Base-by-base conservation (phyloP, 2,113 vertebrate genomes). In the Poeciliopsis retropinna region DNA sequence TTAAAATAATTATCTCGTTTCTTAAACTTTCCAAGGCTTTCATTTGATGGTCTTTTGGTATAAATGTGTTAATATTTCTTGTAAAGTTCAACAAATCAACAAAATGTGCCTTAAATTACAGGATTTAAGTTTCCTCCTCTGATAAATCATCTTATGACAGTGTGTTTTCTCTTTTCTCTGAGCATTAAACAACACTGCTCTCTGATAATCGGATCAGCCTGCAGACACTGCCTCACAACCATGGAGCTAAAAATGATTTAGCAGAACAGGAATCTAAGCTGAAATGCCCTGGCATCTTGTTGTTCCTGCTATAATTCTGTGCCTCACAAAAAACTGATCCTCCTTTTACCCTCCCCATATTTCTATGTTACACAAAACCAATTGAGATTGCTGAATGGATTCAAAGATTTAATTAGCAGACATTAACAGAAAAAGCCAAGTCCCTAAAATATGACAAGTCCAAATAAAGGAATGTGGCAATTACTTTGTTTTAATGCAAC, bases 231-330 rank as follows among this genome's bases (percentile, higher is more conserved):
- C 54, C 81, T 63, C 65, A 47, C 75, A 74, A 80, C 66, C 85
- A 74, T 74, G 73, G 60, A n/a, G 30, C 70, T 5, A 54, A 54
- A 54, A 66, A 65, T 60, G 82, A 75, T 82, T 89, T 85, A 78
- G 78, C 79, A 85, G 62, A 80, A 74, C 62, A 73, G 32, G 70
- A 80, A 82, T 82, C 77, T 70, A 60, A 83, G 81, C 81, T 75
- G 70, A 69, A 82, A 79, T 70, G 82, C 75, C 65, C 77, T 67
- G 60, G 41, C 82, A 83, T 89, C 82, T 82, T 80, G 70, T 76
- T 78, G 77, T 86, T 34, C 76, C 51, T 72, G 71, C 72, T 80
- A 83, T 71, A 76, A 80, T 72, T 87, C 70, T 70, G 78, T 69
- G 28, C 10, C n/a, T 44, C 70, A 65, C 77, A 79, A 67, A 54